phyloP scores from a whole-genome alignment of 2,797 vertebrate genomes.

The Sebastes trivittatus region DNA sequence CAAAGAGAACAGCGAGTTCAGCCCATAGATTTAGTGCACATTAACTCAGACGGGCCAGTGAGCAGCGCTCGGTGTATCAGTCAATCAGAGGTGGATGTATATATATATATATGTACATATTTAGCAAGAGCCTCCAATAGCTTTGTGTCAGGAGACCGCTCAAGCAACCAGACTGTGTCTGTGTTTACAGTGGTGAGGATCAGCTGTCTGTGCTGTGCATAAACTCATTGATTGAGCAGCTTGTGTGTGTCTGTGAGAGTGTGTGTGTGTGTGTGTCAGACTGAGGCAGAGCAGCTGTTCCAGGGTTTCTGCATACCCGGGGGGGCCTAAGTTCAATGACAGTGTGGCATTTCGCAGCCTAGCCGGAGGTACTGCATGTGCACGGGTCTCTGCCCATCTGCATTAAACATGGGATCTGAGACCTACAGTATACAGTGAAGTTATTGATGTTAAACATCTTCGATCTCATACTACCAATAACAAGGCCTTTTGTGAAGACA shows the following conservation, averaged over 20 bases:
- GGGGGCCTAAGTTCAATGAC: slow-evolving; percentile 48
- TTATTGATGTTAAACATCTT: background rate
- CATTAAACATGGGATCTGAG: slow-evolving; percentile 15
- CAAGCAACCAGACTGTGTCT: slow-evolving; percentile 36
- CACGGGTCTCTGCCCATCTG: slow-evolving; percentile 32
- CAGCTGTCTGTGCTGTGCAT: slow-evolving; percentile 45
- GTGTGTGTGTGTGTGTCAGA: slow-evolving; percentile 18
- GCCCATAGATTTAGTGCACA: slow-evolving; percentile 37
- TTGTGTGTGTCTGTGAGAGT: slow-evolving; percentile 2
- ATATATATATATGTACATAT: background rate
- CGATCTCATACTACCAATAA: background rate
- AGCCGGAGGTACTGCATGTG: slow-evolving; percentile 24
- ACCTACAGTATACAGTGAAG: background rate
- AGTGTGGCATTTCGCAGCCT: slow-evolving; percentile 68
- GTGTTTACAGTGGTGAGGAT: slow-evolving; percentile 62
- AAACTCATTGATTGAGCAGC: slow-evolving; percentile 34
- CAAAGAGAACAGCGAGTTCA: slow-evolving; percentile 54
- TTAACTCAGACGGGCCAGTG: slow-evolving; percentile 11
- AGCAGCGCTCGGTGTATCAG: background rate
- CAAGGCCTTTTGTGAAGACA: background rate
- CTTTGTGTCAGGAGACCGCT: slow-evolving; percentile 17
- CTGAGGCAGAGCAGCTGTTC: slow-evolving; percentile 69
- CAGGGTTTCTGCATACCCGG: slow-evolving; percentile 50
- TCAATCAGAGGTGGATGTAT: slow-evolving; percentile 23
- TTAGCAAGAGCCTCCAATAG: slow-evolving; percentile 11